These are phyloP conservation scores for Steatornis caripensis DNA, from an alignment of 2,113 vertebrate genomes.

Conservation along the genomic window DNA sequence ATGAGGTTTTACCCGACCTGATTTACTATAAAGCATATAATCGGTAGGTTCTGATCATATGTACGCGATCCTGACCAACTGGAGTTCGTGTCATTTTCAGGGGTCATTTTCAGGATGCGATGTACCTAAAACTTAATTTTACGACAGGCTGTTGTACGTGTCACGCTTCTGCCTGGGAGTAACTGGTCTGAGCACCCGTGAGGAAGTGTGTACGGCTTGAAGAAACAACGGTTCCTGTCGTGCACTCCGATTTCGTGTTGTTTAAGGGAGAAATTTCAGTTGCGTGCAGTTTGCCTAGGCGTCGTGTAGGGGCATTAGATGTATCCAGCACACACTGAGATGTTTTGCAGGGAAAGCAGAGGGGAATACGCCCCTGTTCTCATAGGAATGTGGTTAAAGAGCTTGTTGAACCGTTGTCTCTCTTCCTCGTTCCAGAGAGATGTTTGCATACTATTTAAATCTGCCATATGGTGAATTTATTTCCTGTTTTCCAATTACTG, in stretches of 20 bases:
- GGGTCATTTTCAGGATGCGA: background rate
- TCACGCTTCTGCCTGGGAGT: background rate
- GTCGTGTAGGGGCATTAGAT: background rate
- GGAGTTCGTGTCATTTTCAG: background rate
- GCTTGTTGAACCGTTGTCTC: background rate
- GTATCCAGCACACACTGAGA: background rate
- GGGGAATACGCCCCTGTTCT: background rate
- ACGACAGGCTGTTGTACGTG: accelerated
- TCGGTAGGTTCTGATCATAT: background rate
- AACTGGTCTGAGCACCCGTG: background rate
- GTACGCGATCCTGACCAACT: background rate
- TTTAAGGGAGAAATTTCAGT: background rate
- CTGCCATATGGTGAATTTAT: background rate
- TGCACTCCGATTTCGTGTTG: background rate
- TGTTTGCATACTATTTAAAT: background rate
- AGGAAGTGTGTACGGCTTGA: background rate
- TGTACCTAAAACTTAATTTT: background rate
- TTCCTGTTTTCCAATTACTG: background rate
- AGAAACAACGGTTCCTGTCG: background rate
- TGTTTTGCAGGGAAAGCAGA: background rate
- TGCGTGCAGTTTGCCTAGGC: background rate
- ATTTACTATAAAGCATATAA: background rate
- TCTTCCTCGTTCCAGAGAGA: background rate
- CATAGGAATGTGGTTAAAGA: background rate
- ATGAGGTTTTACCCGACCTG: background rate